These are phyloP conservation scores for Hydrophis major DNA, from an alignment of 2,797 vertebrate species.

Conservation along the genomic window DNA sequence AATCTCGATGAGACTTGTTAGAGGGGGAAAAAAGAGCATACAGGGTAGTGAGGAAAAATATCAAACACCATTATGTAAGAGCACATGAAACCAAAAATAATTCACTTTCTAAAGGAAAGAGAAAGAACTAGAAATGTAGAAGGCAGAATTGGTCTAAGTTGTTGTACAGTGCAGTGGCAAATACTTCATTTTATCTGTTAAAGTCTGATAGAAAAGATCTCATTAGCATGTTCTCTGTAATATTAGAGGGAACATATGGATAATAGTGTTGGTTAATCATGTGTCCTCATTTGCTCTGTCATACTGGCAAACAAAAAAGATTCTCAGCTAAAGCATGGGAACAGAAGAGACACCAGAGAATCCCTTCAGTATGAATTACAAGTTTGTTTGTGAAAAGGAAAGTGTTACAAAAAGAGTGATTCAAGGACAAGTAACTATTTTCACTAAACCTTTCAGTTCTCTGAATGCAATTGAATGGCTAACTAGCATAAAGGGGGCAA, in stretches of 20 bases:
- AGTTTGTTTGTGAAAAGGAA: conserved; percentile 43
- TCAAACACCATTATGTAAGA: background rate
- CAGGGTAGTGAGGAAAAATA: background rate
- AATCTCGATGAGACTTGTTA: background rate
- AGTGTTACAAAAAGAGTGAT: conserved; percentile 37
- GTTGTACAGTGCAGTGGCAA: background rate
- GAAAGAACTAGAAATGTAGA: background rate
- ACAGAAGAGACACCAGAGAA: conserved; percentile 30
- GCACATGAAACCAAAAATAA: background rate
- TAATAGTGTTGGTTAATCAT: background rate
- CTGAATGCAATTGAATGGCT: conserved; percentile 45
- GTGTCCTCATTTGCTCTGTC: background rate
- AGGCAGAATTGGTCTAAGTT: background rate
- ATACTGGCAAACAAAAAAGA: conserved; percentile 2
- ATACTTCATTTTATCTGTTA: background rate
- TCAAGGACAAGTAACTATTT: conserved; percentile 30
- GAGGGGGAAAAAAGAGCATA: background rate
- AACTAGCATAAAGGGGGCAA: conserved; percentile 50
- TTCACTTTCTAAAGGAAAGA: background rate
- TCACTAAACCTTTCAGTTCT: conserved; percentile 27
- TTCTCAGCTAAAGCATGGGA: conserved; percentile 39
- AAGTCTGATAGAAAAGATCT: background rate
- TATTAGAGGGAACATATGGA: background rate
- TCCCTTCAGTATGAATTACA: conserved; percentile 35
- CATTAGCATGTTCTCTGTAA: conserved; percentile 4